Conservation (phyloP, 2,113 vertebrate species). For the Macaca mulatta region DNA sequence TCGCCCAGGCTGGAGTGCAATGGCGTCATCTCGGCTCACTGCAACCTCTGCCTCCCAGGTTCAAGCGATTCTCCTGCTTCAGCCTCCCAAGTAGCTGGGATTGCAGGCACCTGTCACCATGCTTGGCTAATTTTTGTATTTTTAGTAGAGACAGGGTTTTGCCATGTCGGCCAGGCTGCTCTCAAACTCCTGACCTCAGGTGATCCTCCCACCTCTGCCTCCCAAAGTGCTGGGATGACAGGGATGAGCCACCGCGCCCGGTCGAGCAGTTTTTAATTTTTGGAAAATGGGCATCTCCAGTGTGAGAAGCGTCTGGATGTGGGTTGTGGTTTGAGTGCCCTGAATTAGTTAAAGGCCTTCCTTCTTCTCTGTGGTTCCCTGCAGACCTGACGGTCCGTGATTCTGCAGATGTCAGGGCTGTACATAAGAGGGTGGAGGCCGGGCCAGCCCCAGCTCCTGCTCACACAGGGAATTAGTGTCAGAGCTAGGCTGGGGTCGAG, state of each 20-base stretch:
- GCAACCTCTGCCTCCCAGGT: too few relatives aligned
- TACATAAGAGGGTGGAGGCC: background rate
- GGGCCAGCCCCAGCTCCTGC: background rate
- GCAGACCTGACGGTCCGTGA: background rate
- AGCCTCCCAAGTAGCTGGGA: too few relatives aligned
- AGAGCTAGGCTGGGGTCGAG: background rate
- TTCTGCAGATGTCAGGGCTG: background rate
- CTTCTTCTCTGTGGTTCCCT: background rate
- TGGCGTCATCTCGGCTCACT: fast-evolving
- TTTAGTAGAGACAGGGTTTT: too few relatives aligned
- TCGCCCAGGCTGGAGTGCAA: too few relatives aligned
- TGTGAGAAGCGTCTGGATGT: background rate
- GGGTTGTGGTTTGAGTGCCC: fast-evolving
- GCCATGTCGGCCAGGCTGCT: too few relatives aligned
- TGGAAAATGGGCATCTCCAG: fast-evolving
- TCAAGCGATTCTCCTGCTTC: too few relatives aligned
- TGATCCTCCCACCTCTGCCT: too few relatives aligned
- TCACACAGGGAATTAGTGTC: background rate
- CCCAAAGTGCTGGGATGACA: too few relatives aligned
- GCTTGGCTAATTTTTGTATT: too few relatives aligned
- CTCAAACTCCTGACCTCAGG: too few relatives aligned
- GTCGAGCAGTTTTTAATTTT: background rate
- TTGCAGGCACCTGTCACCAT: too few relatives aligned
- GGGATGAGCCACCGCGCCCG: too few relatives aligned
- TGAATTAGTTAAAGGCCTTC: fast-evolving